A percentile compares a stretch with the other conserved stretches of the same genome.
Conservation (phyloP, 2,888 invertebrate genomes). For the Tetragonisca angustula region DNA sequence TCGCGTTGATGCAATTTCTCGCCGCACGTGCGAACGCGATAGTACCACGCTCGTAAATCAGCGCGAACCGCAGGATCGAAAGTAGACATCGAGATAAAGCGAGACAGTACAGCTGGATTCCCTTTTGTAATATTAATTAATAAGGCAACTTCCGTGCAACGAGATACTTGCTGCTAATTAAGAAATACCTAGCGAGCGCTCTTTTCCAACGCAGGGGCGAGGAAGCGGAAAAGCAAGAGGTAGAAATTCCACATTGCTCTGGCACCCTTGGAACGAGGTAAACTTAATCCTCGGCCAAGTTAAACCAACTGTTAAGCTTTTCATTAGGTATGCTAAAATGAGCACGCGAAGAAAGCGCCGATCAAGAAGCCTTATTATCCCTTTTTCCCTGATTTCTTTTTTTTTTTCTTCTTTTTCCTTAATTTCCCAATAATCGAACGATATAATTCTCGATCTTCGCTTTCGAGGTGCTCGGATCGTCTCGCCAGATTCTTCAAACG, state of each 20-base stretch:
- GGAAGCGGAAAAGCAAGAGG: slow-evolving; percentile 75
- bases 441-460: slow-evolving; percentile 30
- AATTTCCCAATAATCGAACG: slow-evolving; percentile 24
- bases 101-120: slow-evolving; percentile 29
- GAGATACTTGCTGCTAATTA: slow-evolving; percentile 75
- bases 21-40: background rate
- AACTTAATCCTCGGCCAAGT: slow-evolving; percentile 76
- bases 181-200: slow-evolving; percentile 73
- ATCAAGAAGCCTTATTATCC: slow-evolving; percentile 20
- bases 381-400: too few species aligned
- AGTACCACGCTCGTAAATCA: background rate
- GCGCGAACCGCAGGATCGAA: background rate
- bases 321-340: slow-evolving; percentile 70
- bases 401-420: background rate
- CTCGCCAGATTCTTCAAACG: slow-evolving; percentile 10
- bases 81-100: background rate
- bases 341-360: slow-evolving; percentile 49
- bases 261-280: slow-evolving; percentile 74
- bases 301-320: slow-evolving; percentile 76
- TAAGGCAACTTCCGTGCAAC: slow-evolving; percentile 67
- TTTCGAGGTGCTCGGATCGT: slow-evolving; percentile 10
- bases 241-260: slow-evolving; percentile 73
- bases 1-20: background rate
- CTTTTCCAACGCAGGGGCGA: slow-evolving; percentile 66
- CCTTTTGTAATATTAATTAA: slow-evolving; percentile 73